Percentiles rank a stretch among this genome's conserved stretches.
Conservation (phyloP, 1,140 invertebrate genomes). For the Papilio polytes region DNA sequence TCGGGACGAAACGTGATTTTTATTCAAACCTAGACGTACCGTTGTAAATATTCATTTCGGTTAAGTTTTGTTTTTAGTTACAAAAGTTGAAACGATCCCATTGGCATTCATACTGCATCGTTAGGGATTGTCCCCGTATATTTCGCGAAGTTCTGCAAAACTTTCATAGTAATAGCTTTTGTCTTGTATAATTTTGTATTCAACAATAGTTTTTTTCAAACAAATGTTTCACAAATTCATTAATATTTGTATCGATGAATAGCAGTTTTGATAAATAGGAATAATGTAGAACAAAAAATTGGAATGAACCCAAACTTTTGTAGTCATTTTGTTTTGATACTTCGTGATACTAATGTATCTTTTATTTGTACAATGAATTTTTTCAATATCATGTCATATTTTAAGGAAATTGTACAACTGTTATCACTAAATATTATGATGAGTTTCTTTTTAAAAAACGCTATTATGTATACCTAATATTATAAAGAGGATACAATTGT, state of each 20-base stretch:
- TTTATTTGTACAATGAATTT: not conserved
- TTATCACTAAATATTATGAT: too few species aligned
- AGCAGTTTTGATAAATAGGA: not conserved
- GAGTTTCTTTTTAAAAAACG: too few species aligned
- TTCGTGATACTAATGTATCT: not conserved
- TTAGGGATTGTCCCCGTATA: conserved; percentile 46
- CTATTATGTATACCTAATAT: too few species aligned
- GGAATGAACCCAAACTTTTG: conserved; percentile 5
- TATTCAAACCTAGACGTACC: conserved; percentile 54
- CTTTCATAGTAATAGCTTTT: conserved; percentile 33
- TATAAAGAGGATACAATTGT: too few species aligned
- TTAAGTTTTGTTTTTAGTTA: conserved; percentile 55
- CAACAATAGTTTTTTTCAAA: conserved; percentile 30
- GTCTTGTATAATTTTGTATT: conserved; percentile 33
- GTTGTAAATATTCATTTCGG: conserved; percentile 60
- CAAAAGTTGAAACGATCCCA: conserved; percentile 55
- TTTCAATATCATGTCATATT: not conserved
- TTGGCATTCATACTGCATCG: conserved; percentile 55
- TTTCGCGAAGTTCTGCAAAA: conserved; percentile 38
- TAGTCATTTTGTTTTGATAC: conserved; percentile 17
- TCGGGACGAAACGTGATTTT: conserved; percentile 45
- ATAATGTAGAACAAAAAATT: conserved; percentile 8
- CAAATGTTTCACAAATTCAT: not conserved
- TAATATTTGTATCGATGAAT: not conserved
- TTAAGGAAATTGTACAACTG: not conserved